Evolutionary conservation across 2,113 vertebrate species (phyloP), one percentile per base, ranked within the genome.

Genomic region (Gorsachius goisagi): DNA sequence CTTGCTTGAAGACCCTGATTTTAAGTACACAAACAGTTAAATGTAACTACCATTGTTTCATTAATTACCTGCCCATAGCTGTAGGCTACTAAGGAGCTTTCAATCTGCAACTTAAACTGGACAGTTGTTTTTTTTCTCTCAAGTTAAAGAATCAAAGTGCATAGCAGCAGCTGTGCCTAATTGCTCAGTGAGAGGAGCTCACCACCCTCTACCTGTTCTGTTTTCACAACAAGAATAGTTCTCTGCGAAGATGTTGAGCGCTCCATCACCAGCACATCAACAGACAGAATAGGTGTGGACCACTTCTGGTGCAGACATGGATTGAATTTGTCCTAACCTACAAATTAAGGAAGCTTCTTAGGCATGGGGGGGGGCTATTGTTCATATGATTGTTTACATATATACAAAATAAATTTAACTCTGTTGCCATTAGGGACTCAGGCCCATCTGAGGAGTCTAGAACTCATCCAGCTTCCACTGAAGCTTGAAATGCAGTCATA

Each of bases 391-490:
- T 71, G 71, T 69, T 71, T 86, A 77, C 56, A 35, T 73, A 66
- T 72, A 86, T 74, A 95, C 64, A 93, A 95, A 96, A 95, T 92
- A 93, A 80, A 89, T 72, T 53, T 41, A 86, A 74, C 56, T 94
- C 59, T 95, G 9, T 67, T 85, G 64, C 74, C 26, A 37, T 39
- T 32, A 88, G 68, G 68, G 92, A 60, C 49, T 80, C 8, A 2
- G 60, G 79, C 56, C 79, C 59, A 47, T 64, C 49, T 73, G 28
- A 76, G 56, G 44, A 72, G 24, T 28, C 71, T 23, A 58, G 73
- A 86, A 56, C 47, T 84, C 1, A 0, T 35, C 52, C 47, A 71
- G 9, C 47, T 93, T 81, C 72, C 66, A 68, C 80, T 53, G 47
- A 90, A 92, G 68, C 80, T 27, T 89, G 63, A 95, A 77, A 74